Conservation (phyloP, 64 coral and sea anemone genomes). For the Stylophora pistillata region DNA sequence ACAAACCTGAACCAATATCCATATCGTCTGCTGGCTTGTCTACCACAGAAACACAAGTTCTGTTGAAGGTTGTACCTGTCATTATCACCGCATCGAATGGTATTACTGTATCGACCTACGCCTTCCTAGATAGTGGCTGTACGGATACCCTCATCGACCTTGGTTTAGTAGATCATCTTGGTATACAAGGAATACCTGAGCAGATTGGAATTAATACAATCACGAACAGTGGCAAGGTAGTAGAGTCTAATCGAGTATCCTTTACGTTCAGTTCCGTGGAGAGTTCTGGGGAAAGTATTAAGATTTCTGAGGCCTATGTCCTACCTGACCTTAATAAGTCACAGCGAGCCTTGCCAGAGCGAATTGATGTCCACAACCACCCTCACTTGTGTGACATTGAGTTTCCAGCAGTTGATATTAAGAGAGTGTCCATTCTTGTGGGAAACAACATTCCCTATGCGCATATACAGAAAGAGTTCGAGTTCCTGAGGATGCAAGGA, state of each 20-base stretch:
- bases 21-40: conserved; percentile 22
- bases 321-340: conserved; percentile 47
- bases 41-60: conserved; percentile 8
- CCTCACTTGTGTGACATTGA: conserved; percentile 29
- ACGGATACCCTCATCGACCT: conserved; percentile 59
- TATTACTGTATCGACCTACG: conserved; percentile 46
- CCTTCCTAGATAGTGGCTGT: conserved; percentile 67
- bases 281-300: conserved; percentile 32
- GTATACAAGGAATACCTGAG: conserved; percentile 35
- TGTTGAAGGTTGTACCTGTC: conserved; percentile 61
- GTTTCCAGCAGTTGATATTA: conserved; percentile 59
- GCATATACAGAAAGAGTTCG: conserved; percentile 52
- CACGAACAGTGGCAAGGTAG: conserved; percentile 19
- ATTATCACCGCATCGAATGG: conserved; percentile 36
- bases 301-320: conserved; percentile 43
- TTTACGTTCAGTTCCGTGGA: conserved; percentile 41
- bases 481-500: conserved; percentile 33
- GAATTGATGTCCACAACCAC: conserved; percentile 12
- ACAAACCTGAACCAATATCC: conserved; percentile 7
- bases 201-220: conserved; percentile 56
- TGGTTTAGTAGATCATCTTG: conserved; percentile 30
- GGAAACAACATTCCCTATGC: conserved; percentile 57
- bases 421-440: conserved; percentile 58
- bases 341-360: conserved; percentile 18
- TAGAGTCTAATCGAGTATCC: conserved; percentile 43